phyloP scores from a whole-genome alignment of 2,888 invertebrate genomes.

The Macaria liturata region DNA sequence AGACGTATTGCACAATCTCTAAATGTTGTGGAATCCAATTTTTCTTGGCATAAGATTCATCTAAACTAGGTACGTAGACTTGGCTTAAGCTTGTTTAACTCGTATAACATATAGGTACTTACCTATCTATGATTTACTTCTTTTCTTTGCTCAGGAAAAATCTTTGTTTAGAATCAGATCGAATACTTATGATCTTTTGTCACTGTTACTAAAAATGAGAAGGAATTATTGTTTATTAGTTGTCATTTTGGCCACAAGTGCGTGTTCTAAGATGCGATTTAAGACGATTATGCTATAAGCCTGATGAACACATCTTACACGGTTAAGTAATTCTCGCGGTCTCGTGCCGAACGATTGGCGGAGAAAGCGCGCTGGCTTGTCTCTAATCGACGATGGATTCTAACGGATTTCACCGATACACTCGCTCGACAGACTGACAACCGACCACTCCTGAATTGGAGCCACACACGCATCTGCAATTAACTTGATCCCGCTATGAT shows the following conservation, averaged over 20 bases:
- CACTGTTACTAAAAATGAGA: too few relatives aligned
- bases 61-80: too few relatives aligned
- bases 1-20: conserved; percentile 10
- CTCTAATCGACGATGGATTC: conserved; percentile 47
- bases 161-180: too few relatives aligned
- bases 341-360: conserved; percentile 45
- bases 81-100: too few relatives aligned
- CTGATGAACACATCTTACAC: conserved; percentile 33
- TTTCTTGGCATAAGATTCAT: too few relatives aligned
- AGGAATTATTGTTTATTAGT: too few relatives aligned
- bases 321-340: conserved; percentile 45
- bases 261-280: conserved; percentile 8
- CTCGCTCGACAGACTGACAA: conserved; percentile 37
- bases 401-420: conserved; percentile 63
- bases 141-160: too few relatives aligned
- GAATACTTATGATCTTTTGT: too few relatives aligned
- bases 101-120: too few relatives aligned
- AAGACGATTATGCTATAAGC: conserved; percentile 22
- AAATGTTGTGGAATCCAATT: background rate
- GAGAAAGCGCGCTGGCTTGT: conserved; percentile 55
- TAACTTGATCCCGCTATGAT: conserved; percentile 26
- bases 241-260: conserved; percentile 1
- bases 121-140: too few relatives aligned
- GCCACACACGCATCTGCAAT: conserved; percentile 49
- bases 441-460: conserved; percentile 50